Evolutionary conservation across 2,113 vertebrate species (phyloP).

Genomic region (Eleginops maclovinus): DNA sequence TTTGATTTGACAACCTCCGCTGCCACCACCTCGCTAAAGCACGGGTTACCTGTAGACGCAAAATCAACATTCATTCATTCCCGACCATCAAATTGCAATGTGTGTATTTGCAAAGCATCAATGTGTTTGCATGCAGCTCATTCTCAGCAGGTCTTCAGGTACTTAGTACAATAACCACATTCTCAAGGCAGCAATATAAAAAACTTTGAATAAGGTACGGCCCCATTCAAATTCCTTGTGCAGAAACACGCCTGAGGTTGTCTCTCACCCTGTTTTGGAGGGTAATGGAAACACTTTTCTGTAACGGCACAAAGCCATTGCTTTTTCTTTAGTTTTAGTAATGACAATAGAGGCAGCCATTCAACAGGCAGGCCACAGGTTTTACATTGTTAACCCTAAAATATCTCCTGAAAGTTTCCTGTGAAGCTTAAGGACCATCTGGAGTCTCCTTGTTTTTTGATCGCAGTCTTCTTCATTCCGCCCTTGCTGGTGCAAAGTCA

Average conservation of each 20-base stretch:
- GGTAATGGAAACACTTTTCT: conserved; percentile 24
- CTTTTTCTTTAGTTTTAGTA: conserved; percentile 8
- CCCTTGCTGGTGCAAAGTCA: too few species aligned
- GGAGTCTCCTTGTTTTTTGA: background rate
- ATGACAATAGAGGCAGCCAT: conserved; percentile 3
- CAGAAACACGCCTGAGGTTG: conserved; percentile 27
- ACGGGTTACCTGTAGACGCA: conserved; percentile 30
- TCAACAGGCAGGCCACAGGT: conserved; percentile 5
- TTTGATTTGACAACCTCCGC: conserved; percentile 47
- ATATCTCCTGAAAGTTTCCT: background rate
- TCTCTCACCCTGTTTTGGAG: background rate
- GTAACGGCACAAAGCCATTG: background rate
- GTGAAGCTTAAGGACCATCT: background rate
- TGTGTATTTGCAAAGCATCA: conserved; percentile 16
- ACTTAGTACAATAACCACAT: background rate
- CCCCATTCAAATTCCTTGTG: background rate
- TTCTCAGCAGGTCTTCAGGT: conserved; percentile 25
- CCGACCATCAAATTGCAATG: conserved; percentile 26
- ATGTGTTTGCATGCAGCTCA: background rate
- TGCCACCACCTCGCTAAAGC: background rate
- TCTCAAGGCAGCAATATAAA: conserved; percentile 4
- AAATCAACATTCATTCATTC: conserved; percentile 21
- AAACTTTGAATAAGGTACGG: background rate
- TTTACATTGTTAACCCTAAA: conserved; percentile 2
- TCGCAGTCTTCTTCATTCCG: background rate